Evolutionary conservation across 2,888 invertebrate species (phyloP).

Genomic region (Theristus sp.): DNA sequence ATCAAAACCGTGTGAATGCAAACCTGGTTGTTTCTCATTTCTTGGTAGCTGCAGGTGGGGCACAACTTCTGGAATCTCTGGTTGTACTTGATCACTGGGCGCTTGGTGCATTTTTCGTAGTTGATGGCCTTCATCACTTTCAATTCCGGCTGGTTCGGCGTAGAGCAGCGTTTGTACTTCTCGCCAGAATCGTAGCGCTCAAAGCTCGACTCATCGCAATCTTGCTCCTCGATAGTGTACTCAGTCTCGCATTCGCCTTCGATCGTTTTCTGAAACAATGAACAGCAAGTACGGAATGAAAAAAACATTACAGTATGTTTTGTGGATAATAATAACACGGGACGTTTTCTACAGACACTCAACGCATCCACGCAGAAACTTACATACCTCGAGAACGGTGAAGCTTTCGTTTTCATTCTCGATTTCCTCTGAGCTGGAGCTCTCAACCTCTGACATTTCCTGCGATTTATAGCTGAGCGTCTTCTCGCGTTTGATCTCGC

Average conservation of each 20-base stretch:
- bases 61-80: conserved; percentile 7
- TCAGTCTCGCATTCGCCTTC: conserved; percentile 18
- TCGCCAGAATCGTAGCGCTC: background rate
- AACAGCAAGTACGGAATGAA: too few species aligned
- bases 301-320: too few species aligned
- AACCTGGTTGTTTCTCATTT: too few species aligned
- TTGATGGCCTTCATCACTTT: conserved; percentile 32
- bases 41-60: conserved; percentile 7
- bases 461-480: background rate
- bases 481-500: background rate
- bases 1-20: too few species aligned
- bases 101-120: conserved; percentile 30
- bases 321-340: too few species aligned
- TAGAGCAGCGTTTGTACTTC: background rate
- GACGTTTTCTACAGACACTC: too few species aligned
- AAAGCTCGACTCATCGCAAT: too few species aligned
- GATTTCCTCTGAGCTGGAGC: too few species aligned
- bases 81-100: conserved; percentile 17
- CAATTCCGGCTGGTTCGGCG: background rate
- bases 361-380: too few species aligned
- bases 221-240: conserved; percentile 8
- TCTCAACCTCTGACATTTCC: background rate
- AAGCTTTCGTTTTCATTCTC: too few species aligned
- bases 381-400: too few species aligned
- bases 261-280: conserved; percentile 13